Evolutionary conservation across 1,140 invertebrate genomes (phyloP).

Genomic region (Leptinotarsa lineolata): DNA sequence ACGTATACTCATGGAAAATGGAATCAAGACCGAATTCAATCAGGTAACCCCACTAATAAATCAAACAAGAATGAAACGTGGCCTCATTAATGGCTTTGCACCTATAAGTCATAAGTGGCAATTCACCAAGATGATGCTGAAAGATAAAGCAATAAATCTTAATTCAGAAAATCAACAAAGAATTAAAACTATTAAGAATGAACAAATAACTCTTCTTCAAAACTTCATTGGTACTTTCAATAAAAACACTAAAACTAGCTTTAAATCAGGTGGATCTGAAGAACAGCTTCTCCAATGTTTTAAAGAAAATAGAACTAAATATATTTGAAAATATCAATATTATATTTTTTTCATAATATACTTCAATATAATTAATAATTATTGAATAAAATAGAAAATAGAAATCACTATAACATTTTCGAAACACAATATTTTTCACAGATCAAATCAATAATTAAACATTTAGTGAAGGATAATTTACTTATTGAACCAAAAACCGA

Average conservation of each 20-base stretch:
- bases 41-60: neutral
- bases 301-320: no score
- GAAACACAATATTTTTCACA: no score
- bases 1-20: neutral
- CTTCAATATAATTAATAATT: no score
- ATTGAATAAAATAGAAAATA: no score
- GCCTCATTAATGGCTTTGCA: slow-evolving; percentile 29
- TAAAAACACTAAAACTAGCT: slow-evolving; percentile 13
- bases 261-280: no score
- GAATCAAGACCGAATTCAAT: slow-evolving; percentile 4
- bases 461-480: no score
- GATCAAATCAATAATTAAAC: no score
- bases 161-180: slow-evolving; percentile 22
- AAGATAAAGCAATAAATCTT: slow-evolving; percentile 23
- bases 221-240: slow-evolving; percentile 20
- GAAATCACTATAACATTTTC: no score
- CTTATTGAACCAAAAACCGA: no score
- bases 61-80: slow-evolving; percentile 6
- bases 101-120: slow-evolving; percentile 27
- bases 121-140: slow-evolving; percentile 27
- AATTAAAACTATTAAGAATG: slow-evolving; percentile 1
- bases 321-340: no score
- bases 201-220: slow-evolving; percentile 21
- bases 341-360: no score
- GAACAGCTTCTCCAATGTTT: no score